A percentile compares a stretch with the other conserved stretches of the same genome.
These are phyloP conservation scores for Centroberyx gerrardi DNA, from an alignment of 2,797 vertebrate genomes.

Conservation along the genomic window DNA sequence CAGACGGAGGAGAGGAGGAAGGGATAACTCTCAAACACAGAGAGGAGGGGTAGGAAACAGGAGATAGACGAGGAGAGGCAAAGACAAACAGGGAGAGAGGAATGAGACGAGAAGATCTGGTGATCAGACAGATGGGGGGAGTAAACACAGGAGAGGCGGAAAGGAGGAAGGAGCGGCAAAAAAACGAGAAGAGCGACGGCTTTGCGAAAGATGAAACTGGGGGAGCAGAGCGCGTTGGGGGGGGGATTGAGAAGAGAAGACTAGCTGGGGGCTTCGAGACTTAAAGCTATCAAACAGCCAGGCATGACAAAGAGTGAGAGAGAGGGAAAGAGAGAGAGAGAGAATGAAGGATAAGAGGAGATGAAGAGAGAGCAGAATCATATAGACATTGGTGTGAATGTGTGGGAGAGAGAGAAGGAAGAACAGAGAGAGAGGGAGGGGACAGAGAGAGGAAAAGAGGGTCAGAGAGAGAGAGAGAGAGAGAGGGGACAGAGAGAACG, in stretches of 20 bases:
- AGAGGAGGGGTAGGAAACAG: slow-evolving; percentile 56
- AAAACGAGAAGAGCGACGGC: no score
- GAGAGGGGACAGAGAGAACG: slow-evolving; percentile 4
- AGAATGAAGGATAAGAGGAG: slow-evolving; percentile 44
- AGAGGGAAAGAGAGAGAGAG: slow-evolving; percentile 39
- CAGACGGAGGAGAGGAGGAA: slow-evolving; percentile 74
- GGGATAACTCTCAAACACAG: slow-evolving; percentile 75
- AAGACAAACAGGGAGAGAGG: slow-evolving; percentile 63
- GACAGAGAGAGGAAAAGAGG: neutral
- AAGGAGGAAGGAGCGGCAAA: slow-evolving; percentile 21
- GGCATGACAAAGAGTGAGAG: slow-evolving; percentile 57
- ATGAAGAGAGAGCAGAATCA: slow-evolving; percentile 38
- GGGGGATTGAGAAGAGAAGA: slow-evolving; percentile 37
- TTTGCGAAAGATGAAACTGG: slow-evolving; percentile 36
- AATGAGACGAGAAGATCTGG: slow-evolving; percentile 61
- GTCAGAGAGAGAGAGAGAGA: neutral
- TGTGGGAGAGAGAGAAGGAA: slow-evolving; percentile 12
- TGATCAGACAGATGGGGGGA: slow-evolving; percentile 74
- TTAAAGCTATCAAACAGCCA: slow-evolving; percentile 66
- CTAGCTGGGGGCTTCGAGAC: slow-evolving; percentile 58
- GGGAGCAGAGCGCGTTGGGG: slow-evolving; percentile 25
- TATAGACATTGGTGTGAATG: slow-evolving; percentile 23
- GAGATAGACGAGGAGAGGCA: slow-evolving; percentile 37
- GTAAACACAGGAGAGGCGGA: slow-evolving; percentile 59
- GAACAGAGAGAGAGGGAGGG: slow-evolving; percentile 10